A percentile compares a stretch with the other conserved stretches of the same genome.
phyloP scores from a whole-genome alignment of 2,113 vertebrate genomes.

The Phrynosoma platyrhinos region DNA sequence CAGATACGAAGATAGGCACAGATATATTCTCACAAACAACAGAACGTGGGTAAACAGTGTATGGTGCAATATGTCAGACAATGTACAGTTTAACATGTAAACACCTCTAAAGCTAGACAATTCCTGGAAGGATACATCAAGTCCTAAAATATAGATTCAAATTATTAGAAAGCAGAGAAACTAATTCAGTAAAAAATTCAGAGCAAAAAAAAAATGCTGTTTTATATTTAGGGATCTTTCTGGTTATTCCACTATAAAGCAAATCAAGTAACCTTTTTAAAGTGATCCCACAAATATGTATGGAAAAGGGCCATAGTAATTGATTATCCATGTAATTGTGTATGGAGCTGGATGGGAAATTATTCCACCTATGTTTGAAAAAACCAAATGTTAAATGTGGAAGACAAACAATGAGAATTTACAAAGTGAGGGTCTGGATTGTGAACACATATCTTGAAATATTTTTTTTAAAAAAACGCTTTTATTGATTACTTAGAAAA shows the following conservation, averaged over 20 bases:
- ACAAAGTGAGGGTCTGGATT: not conserved
- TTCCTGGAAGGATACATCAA: not conserved
- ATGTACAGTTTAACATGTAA: no score
- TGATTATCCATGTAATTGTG: not conserved
- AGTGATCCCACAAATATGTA: no score
- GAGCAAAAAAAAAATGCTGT: no score
- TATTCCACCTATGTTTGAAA: not conserved
- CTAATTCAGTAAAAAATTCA: not conserved
- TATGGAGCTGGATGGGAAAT: not conserved
- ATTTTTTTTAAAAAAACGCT: no score
- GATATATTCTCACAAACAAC: no score
- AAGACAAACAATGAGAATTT: not conserved
- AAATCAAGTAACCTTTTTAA: not conserved
- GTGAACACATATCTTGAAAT: not conserved
- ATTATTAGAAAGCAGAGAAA: not conserved
- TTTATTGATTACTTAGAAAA: not conserved
- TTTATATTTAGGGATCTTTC: no score
- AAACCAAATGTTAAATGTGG: not conserved
- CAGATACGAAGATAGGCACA: no score
- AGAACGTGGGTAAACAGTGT: no score
- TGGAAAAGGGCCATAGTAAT: not conserved
- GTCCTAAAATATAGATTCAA: not conserved
- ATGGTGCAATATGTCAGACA: no score
- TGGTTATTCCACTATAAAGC: not conserved
- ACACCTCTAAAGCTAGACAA: not conserved